A percentile compares a stretch with the other conserved stretches of the same genome.
Conservation (phyloP, 2,888 invertebrate genomes). For the Acheta domesticus region DNA sequence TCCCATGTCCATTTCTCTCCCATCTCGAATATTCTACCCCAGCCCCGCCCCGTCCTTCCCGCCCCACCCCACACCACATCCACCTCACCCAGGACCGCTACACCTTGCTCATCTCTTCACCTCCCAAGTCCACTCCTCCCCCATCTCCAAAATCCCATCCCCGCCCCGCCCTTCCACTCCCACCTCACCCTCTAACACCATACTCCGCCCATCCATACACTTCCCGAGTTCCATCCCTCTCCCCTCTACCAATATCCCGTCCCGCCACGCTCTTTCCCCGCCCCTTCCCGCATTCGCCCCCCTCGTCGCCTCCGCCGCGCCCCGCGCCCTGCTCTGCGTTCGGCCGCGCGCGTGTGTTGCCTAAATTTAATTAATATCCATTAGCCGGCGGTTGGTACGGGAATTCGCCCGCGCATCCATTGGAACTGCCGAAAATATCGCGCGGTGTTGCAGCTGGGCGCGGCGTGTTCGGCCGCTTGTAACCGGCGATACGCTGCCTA, state of each 20-base stretch:
- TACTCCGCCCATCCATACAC: not conserved
- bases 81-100: not conserved
- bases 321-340: not conserved
- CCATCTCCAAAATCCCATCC: not conserved
- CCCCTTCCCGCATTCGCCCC: not conserved
- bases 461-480: not conserved
- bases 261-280: not conserved
- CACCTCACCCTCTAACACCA: not conserved
- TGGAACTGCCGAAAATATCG: not conserved
- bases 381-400: not conserved
- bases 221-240: no score
- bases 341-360: not conserved
- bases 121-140: no score
- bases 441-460: not conserved
- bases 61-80: no score
- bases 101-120: not conserved
- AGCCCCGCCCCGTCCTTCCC: no score
- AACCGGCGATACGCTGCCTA: no score
- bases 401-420: conserved; percentile 3
- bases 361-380: conserved; percentile 18
- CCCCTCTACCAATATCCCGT: not conserved
- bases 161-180: no score
- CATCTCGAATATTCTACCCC: no score
- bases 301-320: not conserved
- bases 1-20: no score